Percentiles rank a stretch among this genome's conserved stretches.
Conservation (phyloP, 2,797 vertebrate genomes). For the Phrynocephalus forsythii region DNA sequence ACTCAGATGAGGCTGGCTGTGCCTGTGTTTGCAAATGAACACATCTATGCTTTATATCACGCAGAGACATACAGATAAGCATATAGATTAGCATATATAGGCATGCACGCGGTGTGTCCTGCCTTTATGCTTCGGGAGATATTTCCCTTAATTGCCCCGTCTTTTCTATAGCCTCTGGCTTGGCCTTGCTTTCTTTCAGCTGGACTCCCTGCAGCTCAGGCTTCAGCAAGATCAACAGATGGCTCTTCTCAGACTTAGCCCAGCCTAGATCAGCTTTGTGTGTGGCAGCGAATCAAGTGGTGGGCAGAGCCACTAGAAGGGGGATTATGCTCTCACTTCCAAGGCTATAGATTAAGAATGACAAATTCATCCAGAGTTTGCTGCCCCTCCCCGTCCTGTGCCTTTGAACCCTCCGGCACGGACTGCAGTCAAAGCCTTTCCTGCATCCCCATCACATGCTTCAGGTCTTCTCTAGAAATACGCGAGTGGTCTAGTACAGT, state of each 20-base stretch:
- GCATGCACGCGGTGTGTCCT: not conserved
- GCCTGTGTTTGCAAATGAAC: no score
- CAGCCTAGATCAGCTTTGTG: not conserved
- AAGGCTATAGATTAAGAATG: constrained; percentile 14
- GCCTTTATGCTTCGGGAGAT: not conserved
- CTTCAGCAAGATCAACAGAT: not conserved
- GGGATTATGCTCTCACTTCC: constrained; percentile 15
- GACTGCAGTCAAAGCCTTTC: not conserved
- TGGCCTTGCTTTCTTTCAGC: not conserved
- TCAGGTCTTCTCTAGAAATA: not conserved
- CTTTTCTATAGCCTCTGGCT: not conserved
- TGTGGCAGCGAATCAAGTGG: not conserved
- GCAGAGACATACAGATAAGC: not conserved
- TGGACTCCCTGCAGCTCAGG: not conserved
- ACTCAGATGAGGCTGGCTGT: no score
- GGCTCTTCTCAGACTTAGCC: not conserved
- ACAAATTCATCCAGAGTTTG: constrained; percentile 14
- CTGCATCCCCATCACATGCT: not conserved
- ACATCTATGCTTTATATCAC: not conserved
- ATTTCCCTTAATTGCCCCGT: no score
- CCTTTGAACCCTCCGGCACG: constrained; percentile 5
- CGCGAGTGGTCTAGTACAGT: not conserved
- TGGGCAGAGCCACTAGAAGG: not conserved
- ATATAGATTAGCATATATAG: not conserved
- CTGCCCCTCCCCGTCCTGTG: not conserved